Conservation (phyloP, 2,113 vertebrate genomes). For the Ranitomeya imitator region DNA sequence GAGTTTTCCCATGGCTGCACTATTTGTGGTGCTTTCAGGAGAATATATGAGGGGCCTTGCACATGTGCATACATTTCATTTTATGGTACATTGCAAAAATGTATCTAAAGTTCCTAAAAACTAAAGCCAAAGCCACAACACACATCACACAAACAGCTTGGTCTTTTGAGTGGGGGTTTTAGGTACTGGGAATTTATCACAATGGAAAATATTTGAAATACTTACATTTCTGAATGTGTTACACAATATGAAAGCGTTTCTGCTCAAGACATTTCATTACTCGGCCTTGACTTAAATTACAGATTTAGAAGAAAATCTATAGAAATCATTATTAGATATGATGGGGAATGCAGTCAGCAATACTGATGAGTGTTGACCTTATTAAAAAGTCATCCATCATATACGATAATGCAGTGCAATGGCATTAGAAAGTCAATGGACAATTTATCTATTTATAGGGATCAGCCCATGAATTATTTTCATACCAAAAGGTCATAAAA, state of each 20-base stretch:
- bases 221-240: background rate
- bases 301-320: background rate
- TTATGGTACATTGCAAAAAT: no score
- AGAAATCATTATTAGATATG: background rate
- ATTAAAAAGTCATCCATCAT: background rate
- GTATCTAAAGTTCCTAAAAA: no score
- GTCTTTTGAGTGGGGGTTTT: background rate
- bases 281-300: background rate
- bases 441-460: background rate
- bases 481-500: no score
- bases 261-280: background rate
- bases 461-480: no score
- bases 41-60: no score
- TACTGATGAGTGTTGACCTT: background rate
- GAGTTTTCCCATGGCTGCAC: no score
- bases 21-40: no score
- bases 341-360: background rate
- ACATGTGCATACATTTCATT: no score
- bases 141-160: no score
- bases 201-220: background rate
- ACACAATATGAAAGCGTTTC: background rate
- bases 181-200: background rate
- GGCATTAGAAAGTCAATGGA: background rate
- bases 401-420: background rate
- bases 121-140: no score